Base-by-base conservation (phyloP, 2,888 invertebrate genomes). In the Drosophila algonquin region DNA sequence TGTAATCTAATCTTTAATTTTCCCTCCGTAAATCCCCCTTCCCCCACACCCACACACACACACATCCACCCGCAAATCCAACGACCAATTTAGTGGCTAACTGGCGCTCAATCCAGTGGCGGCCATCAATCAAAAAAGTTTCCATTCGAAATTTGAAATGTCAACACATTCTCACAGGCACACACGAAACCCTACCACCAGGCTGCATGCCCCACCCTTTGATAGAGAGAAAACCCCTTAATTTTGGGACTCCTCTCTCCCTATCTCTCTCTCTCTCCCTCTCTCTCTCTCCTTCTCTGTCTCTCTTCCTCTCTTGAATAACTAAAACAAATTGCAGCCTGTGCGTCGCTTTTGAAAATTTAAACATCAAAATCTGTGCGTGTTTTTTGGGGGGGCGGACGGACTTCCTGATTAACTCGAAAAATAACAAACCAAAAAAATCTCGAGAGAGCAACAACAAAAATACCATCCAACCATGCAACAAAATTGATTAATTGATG, bases 401-500 rank as follows among this genome's bases (percentile, higher is more conserved):
- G 75, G 79, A 82, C 87, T 82, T 82, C 82, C 82, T 82, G 87
- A 82, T 82, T 82, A 82, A 81, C 77, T 79, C 67, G 87, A 87
- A 82, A 76, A 48, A 60, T 64, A 52, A 69, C 32, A 65, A 69
- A 73, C 62, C 68, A 53, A 73, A 50, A 62, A 61, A 68, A 59
- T 65, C 63, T 18, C 62, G 16, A 18, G 12, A 14, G 30, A 24
- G 44, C 12, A 46, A 68, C 27, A 45, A 68, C 35, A 45, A 16
- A 70, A 71, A 50, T 53, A 44, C 24, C 59, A 47, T 14, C 73
- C 47, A 27, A 16, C 35, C 52, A 82, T n/a, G 73, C 75, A 72
- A 71, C 62, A 62, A 80, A 82, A 78, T 88, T 86, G 83, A 86
- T 84, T 84, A 84, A 84, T 88, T 84, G 88, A 88, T 83, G 88